A percentile compares a stretch with the other conserved stretches of the same genome.
These are phyloP conservation scores for Oryctes rhinoceros DNA, from an alignment of 1,140 invertebrate genomes.

Conservation along the genomic window DNA sequence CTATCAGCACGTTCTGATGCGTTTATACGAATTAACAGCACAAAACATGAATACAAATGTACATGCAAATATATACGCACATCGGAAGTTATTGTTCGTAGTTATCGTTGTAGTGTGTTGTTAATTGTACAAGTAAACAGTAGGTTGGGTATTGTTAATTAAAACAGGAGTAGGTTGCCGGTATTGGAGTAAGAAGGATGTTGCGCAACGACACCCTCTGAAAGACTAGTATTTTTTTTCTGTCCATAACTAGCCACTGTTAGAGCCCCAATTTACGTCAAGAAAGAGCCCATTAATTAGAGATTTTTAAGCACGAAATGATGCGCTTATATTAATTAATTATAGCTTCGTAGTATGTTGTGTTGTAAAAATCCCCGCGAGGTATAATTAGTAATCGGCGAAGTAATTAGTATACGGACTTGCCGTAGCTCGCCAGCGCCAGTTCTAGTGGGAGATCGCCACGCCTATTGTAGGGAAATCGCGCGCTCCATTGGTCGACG, in stretches of 20 bases:
- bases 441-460: conserved; percentile 41
- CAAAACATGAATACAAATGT: background rate
- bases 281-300: conserved; percentile 53
- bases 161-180: background rate
- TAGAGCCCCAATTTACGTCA: conserved; percentile 40
- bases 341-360: conserved; percentile 55
- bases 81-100: background rate
- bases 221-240: conserved; percentile 35
- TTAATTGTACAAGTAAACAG: conserved; percentile 39
- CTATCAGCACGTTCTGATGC: background rate
- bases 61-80: background rate
- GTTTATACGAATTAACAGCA: conserved; percentile 2
- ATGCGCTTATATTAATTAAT: conserved; percentile 61
- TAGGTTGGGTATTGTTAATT: conserved; percentile 37
- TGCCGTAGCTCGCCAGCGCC: conserved; percentile 45
- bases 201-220: conserved; percentile 33
- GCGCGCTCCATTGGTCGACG: conserved; percentile 51
- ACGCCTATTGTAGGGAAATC: conserved; percentile 37
- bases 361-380: conserved; percentile 60
- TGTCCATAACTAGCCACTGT: background rate
- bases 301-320: conserved; percentile 59
- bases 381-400: conserved; percentile 62
- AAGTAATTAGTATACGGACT: conserved; percentile 55
- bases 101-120: background rate
- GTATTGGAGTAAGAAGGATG: conserved; percentile 24